Evolutionary conservation across 2,888 invertebrate species (phyloP), one percentile per base, ranked within the genome.

Genomic region (Drosophila helvetica): DNA sequence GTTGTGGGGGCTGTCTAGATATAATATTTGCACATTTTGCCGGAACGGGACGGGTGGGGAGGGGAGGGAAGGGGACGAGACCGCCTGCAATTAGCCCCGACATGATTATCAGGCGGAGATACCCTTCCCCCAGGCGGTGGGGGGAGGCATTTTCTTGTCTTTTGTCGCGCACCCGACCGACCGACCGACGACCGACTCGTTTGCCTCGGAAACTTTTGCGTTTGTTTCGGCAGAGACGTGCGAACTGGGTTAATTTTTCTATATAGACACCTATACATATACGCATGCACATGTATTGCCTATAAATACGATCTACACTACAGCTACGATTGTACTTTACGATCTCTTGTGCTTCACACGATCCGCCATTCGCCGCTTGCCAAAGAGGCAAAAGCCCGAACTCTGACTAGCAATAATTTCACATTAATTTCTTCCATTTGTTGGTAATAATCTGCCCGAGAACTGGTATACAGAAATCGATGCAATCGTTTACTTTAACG

Each of bases 201-300:
- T 68, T 64, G 52, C 62, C 54, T 70, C 74, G 73, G 54, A 30
- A 60, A 61, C 58, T 68, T 69, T 81, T 81, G 71, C 71, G 33
- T 67, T 79, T 75, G 77, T 84, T 86, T 88, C 73, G 68, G 79
- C 81, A 79, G 76, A 72, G 87, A 85, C 89, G 85, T 86, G 85
- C 85, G 85, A 86, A 86, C 86, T 86, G 78, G 85, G 85, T 86
- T 86, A 86, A 87, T 86, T 86, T 86, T 85, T 88, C 79, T 86
- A 78, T 84, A 82, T 78, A n/a, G n/a, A 76, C 48, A 75, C 55
- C 45, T 12, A 55, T 7, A 68, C 42, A 68, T 53, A 50, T 17
- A 59, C 18, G 42, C 33, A 45, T 22, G 59, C 33, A 54, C 10
- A 47, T 5, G n/a, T 18, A 45, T 19, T 19, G 2, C 19, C 2